These are phyloP conservation scores for Drosophila serrata DNA, from an alignment of 1,140 invertebrate genomes.

Conservation along the genomic window DNA sequence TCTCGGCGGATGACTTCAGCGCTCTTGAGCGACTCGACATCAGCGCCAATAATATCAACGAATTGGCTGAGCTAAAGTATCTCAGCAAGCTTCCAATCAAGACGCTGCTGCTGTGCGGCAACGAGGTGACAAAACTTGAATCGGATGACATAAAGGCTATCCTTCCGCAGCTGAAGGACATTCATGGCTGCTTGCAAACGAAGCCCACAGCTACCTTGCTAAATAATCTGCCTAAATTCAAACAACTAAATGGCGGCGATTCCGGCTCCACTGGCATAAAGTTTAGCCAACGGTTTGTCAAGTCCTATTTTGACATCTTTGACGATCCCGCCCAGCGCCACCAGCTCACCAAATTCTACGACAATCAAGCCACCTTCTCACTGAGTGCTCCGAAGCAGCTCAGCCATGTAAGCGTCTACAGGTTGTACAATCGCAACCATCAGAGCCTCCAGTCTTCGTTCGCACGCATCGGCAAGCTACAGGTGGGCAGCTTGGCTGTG, in stretches of 20 bases:
- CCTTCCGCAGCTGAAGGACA: constrained; percentile 26
- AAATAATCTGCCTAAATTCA: not conserved
- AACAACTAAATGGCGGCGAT: not conserved
- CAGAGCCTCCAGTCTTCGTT: constrained; percentile 6
- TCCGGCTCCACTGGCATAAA: not conserved
- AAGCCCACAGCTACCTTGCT: not conserved
- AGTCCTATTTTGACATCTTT: constrained; percentile 20
- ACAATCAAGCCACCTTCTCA: constrained; percentile 28
- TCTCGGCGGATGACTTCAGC: not conserved
- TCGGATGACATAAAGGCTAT: not conserved
- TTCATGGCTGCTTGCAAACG: constrained; percentile 8
- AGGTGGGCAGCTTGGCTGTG: constrained; percentile 9
- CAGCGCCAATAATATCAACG: constrained; percentile 36
- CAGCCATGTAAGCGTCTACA: constrained; percentile 3
- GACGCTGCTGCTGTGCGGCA: constrained; percentile 20
- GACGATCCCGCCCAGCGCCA: constrained; percentile 19
- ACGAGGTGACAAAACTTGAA: constrained; percentile 31
- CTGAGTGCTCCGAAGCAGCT: constrained; percentile 17
- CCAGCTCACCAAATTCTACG: constrained; percentile 24
- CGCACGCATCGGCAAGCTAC: constrained; percentile 21
- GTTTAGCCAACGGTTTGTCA: constrained; percentile 18
- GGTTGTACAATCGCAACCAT: constrained; percentile 42
- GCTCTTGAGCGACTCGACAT: constrained; percentile 41
- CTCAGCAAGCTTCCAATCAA: constrained; percentile 10
- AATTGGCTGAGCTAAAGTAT: constrained; percentile 22